Evolutionary conservation across 2,888 invertebrate genomes (phyloP).

Genomic region (Cheilosia urbana): DNA sequence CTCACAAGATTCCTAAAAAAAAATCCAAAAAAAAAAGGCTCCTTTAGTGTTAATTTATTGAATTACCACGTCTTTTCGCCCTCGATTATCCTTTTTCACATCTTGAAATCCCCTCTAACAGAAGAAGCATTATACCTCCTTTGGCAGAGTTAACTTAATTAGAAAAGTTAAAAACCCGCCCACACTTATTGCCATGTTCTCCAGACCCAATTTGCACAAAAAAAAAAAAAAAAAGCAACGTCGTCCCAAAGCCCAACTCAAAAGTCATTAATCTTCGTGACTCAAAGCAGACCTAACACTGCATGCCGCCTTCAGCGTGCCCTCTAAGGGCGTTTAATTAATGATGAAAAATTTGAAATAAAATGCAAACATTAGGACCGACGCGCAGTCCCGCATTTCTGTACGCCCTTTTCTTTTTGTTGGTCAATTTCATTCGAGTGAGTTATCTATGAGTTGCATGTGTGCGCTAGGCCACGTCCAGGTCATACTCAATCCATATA

Average conservation of each 20-base stretch:
- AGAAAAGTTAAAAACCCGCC: conserved; percentile 21
- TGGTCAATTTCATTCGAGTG: conserved; percentile 23
- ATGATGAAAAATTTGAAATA: conserved; percentile 58
- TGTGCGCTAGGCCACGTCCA: not conserved
- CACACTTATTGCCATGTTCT: conserved; percentile 4
- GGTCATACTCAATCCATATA: conserved; percentile 13
- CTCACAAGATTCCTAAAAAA: not conserved
- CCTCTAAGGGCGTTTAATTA: conserved; percentile 55
- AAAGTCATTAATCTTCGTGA: conserved; percentile 44
- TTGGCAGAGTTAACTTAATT: conserved; percentile 31
- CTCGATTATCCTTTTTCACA: not conserved
- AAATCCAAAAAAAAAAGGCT: not conserved
- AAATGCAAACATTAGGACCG: conserved; percentile 53
- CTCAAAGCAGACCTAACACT: not conserved
- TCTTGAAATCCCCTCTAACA: not conserved
- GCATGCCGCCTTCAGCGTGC: not conserved
- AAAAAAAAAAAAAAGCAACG: not conserved
- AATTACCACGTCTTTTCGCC: conserved; percentile 1
- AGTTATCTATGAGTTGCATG: conserved; percentile 50
- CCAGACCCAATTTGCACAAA: conserved; percentile 9
- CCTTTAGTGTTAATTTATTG: conserved; percentile 6
- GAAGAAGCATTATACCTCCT: not conserved
- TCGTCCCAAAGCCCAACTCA: conserved; percentile 15
- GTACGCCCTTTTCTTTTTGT: not conserved
- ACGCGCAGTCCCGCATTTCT: conserved; percentile 15